A percentile compares a stretch with the other conserved stretches of the same genome.
Conservation (phyloP, 2,888 invertebrate genomes). For the Orthosia cruda region DNA sequence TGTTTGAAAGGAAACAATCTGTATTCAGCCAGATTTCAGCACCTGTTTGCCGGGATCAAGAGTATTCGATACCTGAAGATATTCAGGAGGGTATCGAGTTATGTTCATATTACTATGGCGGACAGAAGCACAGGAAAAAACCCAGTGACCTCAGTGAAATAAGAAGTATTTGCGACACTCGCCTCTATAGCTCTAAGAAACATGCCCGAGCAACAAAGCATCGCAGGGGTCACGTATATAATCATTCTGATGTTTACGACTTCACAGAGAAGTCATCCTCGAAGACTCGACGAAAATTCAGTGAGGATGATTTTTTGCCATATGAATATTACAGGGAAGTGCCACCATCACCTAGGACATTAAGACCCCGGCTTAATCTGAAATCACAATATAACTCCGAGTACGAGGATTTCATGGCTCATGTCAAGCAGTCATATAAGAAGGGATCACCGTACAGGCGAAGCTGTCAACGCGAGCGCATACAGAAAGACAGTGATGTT, state of each 20-base stretch:
- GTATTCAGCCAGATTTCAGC: constrained; percentile 85
- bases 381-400: constrained; percentile 81
- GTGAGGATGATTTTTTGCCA: constrained; percentile 73
- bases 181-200: constrained; percentile 80
- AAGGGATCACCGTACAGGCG: constrained; percentile 61
- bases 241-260: constrained; percentile 84
- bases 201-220: constrained; percentile 72
- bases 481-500: constrained; percentile 66
- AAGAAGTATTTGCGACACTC: constrained; percentile 84
- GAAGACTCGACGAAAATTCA: constrained; percentile 82
- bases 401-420: constrained; percentile 73
- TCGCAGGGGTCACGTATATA: constrained; percentile 73
- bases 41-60: constrained; percentile 86
- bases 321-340: constrained; percentile 82
- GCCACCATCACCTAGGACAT: constrained; percentile 85
- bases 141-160: constrained; percentile 76
- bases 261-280: constrained; percentile 87
- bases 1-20: constrained; percentile 82
- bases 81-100: constrained; percentile 77
- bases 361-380: constrained; percentile 84
- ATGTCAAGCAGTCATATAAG: constrained; percentile 52
- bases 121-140: constrained; percentile 59
- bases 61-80: constrained; percentile 74
- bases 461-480: constrained; percentile 56
- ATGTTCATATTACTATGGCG: constrained; percentile 81